Base-by-base conservation (phyloP, 2,888 invertebrate species). In the Notocelia uddmanniana region DNA sequence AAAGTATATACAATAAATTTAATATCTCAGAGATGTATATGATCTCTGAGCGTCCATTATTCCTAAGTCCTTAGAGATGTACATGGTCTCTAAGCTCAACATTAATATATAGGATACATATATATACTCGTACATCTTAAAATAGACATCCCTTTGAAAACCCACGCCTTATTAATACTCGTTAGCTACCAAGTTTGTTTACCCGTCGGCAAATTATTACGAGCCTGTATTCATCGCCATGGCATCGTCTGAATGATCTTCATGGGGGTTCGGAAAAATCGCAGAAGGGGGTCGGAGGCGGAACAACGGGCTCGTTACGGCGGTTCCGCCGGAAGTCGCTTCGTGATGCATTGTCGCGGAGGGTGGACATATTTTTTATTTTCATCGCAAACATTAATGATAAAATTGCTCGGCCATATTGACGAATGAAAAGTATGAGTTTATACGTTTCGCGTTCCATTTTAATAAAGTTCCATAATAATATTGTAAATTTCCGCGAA, bases 221-320 rank as follows among this genome's bases (percentile, higher is more conserved):
- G 86, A 86, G 81, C 83, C 82, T 5, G 86, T 83, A 91, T 91
- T 92, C 92, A 92, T 92, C 90, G 85, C 88, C 84, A 88, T 87
- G 86, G 88, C 83, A 90, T 89, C 86, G 83, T 84, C 81, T 90
- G 88, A 91, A 91, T 90, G 84, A 83, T 90, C 86, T 88, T 84
- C 78, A 78, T 81, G 81, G 88, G 88, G 87, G 88, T 80, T 80
- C 79, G 76, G 78, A 71, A 74, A 75, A 80, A 82, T 83, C 83
- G 81, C 80, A 79, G 73, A 18, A 31, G 73, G 72, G 76, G 71
- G 78, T 76, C 77, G 81, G 83, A 83, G 82, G 84, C 83, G 87
- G 88, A 88, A 91, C 91, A 91, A 91, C 92, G 87, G 89, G 80
- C 92, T 93, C 93, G 93, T 93, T 93, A 93, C 87, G 88, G 85